These are phyloP conservation scores for Marcusenius ussheri DNA, from an alignment of 2,113 vertebrate genomes.

Conservation along the genomic window DNA sequence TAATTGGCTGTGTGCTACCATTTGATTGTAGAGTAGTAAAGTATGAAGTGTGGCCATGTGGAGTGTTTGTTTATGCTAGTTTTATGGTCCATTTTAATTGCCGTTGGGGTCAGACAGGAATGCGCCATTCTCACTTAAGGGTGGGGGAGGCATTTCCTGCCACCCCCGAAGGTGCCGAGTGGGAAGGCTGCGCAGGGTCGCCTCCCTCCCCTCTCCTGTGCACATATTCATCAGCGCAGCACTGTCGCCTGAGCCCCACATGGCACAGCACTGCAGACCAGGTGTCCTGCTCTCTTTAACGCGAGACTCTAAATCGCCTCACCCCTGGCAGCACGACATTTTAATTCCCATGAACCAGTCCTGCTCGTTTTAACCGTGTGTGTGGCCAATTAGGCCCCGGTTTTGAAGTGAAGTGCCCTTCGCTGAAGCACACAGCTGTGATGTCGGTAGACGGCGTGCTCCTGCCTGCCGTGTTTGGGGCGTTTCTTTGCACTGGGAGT, in stretches of 20 bases:
- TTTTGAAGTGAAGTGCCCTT: constrained; percentile 56
- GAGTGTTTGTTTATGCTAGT: constrained; percentile 50
- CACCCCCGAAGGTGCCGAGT: not conserved
- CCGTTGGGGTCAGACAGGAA: constrained; percentile 58
- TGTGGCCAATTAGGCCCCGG: constrained; percentile 66
- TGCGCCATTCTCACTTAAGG: constrained; percentile 24
- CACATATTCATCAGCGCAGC: not conserved
- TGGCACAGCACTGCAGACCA: not conserved
- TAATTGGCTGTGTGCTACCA: constrained; percentile 46
- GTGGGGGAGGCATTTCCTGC: not conserved
- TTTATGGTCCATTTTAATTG: constrained; percentile 46
- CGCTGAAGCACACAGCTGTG: constrained; percentile 34
- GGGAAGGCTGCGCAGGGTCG: not conserved
- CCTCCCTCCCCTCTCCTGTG: not conserved
- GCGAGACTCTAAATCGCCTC: constrained; percentile 43
- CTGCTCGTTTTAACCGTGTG: constrained; percentile 49
- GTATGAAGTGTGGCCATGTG: constrained; percentile 41
- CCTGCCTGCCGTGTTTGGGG: not conserved
- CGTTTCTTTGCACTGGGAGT: not conserved
- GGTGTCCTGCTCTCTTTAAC: constrained; percentile 39
- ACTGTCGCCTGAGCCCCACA: not conserved
- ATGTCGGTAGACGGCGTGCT: not conserved
- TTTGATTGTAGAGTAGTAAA: constrained; percentile 42
- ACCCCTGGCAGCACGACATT: constrained; percentile 22
- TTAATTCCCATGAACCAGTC: constrained; percentile 29